Evolutionary conservation across 2,888 invertebrate genomes (phyloP).

Genomic region (Ganaspis brasiliensis): DNA sequence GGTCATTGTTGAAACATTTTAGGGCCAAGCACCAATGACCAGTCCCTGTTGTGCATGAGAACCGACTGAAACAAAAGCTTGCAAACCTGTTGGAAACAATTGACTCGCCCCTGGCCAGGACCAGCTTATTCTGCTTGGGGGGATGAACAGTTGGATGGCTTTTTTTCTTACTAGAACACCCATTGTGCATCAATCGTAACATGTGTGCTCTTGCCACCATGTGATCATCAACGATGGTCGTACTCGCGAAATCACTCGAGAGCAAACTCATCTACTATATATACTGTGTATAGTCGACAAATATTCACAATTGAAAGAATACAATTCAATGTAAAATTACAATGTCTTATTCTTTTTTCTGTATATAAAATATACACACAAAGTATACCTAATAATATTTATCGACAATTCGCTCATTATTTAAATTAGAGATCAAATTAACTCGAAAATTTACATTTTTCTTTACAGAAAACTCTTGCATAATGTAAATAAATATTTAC

Average conservation of each 20-base stretch:
- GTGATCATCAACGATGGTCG: conserved; percentile 48
- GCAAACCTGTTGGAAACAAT: conserved; percentile 80
- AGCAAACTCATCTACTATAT: no score
- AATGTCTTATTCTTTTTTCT: no score
- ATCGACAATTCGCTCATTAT: not conserved
- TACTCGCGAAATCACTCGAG: no score
- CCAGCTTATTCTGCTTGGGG: conserved; percentile 67
- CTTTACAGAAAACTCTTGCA: conserved; percentile 4
- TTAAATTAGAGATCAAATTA: conserved; percentile 2
- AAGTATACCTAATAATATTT: no score
- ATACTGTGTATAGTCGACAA: no score
- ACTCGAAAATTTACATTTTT: conserved; percentile 5
- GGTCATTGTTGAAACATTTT: conserved; percentile 77
- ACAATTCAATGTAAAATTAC: no score
- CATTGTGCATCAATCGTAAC: conserved; percentile 75
- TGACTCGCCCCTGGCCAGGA: conserved; percentile 67
- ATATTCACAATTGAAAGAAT: no score
- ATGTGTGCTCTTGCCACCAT: conserved; percentile 69
- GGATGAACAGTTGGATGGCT: conserved; percentile 79
- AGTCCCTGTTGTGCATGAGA: conserved; percentile 76
- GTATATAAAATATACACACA: no score
- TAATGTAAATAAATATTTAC: conserved; percentile 15
- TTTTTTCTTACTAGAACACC: conserved; percentile 71
- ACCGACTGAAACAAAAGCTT: conserved; percentile 77
- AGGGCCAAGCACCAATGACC: conserved; percentile 75